Conservation (phyloP, 2,888 invertebrate genomes). For the Galerucella nymphaeae region DNA sequence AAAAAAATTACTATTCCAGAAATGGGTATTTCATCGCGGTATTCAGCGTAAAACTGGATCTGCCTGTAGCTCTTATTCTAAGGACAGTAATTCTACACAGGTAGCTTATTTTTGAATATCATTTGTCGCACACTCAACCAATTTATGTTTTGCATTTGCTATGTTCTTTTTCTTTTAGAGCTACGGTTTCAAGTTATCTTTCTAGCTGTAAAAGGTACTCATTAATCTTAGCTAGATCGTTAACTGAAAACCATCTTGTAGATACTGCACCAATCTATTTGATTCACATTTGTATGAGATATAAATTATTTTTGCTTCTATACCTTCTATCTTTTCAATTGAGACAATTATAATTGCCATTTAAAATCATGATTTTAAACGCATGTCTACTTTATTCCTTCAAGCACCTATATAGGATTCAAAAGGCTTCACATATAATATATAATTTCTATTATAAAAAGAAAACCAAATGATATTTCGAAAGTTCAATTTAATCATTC, state of each 20-base stretch:
- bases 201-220: neutral
- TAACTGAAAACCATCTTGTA: neutral
- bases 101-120: conserved; percentile 60
- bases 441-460: neutral
- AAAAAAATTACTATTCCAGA: conserved; percentile 68
- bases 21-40: conserved; percentile 85
- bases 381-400: neutral
- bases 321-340: neutral
- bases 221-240: neutral
- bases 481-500: neutral
- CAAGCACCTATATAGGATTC: neutral
- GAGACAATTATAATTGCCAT: neutral
- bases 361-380: neutral
- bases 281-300: neutral
- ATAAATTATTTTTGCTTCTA: conserved; percentile 1
- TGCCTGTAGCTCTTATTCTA: conserved; percentile 68
- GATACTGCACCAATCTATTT: neutral
- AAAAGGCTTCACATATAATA: neutral
- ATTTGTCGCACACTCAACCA: conserved; percentile 44
- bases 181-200: neutral
- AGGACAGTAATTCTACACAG: conserved; percentile 68
- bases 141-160: conserved; percentile 26
- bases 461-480: neutral
- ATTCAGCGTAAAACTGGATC: conserved; percentile 78
- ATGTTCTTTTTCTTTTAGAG: neutral